Evolutionary conservation across 2,113 vertebrate genomes (phyloP), one percentile per base, ranked within the genome.

Genomic region (Oophaga pumilio): DNA sequence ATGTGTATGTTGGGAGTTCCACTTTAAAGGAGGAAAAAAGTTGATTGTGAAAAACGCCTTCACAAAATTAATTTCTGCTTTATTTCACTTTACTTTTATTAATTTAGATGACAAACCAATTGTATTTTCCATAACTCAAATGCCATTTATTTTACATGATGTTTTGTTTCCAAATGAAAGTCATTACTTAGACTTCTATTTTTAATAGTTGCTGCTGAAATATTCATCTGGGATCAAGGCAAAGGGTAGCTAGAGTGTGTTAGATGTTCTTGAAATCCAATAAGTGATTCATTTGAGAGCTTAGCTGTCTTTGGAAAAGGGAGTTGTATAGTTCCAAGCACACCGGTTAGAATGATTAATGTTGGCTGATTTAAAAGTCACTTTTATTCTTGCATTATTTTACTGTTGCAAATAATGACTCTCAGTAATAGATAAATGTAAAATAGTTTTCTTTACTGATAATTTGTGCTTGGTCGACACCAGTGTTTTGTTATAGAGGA

Each of bases 271-370:
- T 26, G 56, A 82, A 87, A 87, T 82, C 12, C 86, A 82, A 87
- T 87, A 74, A 62, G 20, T 87, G 86, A 87, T 74, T 87, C 78
- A 87, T 82, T 71, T 82, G 28, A 73, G 66, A 82, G 86, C 79
- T 62, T 62, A 73, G 66, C 56, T 60, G 53, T 87, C 86, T 87
- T 82, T 82, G 59, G 64, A 18, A 52, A 49, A 82, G 66, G 24
- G 26, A 74, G 66, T 43, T 81, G n/a, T 80, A 53, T 17, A 50
- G 86, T 82, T 87, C 66, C 64, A 71, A 43, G 64, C 85, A 80
- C 52, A 62, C 52, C 20, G 62, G 78, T 81, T 81, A 71, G 28
- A 15, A 15, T 87, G 86, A 87, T 87, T 82, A 87, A 87, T 87
- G 66, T 60, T 74, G 26, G 28, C 77, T 82, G 53, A 82, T 87